A percentile compares a stretch with the other conserved stretches of the same genome.
These are phyloP conservation scores for Aphidoletes aphidimyza DNA, from an alignment of 2,888 invertebrate species.

Conservation along the genomic window DNA sequence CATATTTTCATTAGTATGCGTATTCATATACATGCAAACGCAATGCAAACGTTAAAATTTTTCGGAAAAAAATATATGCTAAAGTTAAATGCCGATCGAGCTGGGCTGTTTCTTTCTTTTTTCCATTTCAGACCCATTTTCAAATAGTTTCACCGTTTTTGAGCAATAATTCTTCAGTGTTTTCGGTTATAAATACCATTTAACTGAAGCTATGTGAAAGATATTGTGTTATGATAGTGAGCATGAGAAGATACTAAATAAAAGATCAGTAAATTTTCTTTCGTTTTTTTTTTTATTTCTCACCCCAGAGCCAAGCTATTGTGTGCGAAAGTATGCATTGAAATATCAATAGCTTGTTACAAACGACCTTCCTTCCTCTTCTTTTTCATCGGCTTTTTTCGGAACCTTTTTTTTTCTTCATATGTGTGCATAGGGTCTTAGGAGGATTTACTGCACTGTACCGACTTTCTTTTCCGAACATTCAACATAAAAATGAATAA, in stretches of 20 bases:
- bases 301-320: background rate
- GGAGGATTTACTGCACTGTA: background rate
- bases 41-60: conserved; percentile 1
- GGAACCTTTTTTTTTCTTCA: background rate
- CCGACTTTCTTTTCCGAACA: background rate
- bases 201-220: background rate
- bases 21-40: background rate
- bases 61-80: background rate
- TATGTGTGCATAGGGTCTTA: background rate
- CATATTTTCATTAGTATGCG: conserved; percentile 35
- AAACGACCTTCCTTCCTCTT: conserved; percentile 11
- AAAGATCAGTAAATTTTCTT: background rate
- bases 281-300: background rate
- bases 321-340: conserved; percentile 8
- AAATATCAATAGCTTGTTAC: background rate
- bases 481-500: no score
- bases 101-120: background rate
- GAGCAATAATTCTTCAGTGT: background rate
- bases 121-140: background rate
- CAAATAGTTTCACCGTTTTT: background rate
- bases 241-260: background rate
- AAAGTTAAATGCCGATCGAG: background rate
- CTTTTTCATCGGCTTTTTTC: conserved; percentile 12
- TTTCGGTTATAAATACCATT: background rate
- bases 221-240: background rate